A percentile compares a stretch with the other conserved stretches of the same genome.
Conservation (phyloP, 2,888 invertebrate genomes). For the Gari tellinella region DNA sequence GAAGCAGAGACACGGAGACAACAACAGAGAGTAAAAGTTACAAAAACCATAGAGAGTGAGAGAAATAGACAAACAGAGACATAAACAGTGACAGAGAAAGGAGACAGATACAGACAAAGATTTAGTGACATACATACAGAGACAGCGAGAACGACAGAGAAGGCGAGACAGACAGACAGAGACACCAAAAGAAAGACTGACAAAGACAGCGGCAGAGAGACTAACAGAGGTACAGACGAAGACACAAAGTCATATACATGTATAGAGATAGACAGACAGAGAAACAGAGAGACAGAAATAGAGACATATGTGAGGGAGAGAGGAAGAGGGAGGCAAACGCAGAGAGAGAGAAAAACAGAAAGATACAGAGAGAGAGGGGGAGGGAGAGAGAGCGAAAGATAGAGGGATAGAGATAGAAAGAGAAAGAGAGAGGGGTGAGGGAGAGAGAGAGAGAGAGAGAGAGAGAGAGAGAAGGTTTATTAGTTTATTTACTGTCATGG, state of each 20-base stretch:
- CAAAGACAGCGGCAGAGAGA: background rate
- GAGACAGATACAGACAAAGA: background rate
- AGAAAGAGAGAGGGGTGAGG: background rate
- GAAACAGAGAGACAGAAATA: background rate
- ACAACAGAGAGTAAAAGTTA: no score
- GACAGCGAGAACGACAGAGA: background rate
- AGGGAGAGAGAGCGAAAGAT: no score
- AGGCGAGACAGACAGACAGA: background rate
- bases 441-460: constrained; percentile 2
- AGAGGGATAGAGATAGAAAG: no score
- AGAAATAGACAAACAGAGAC: no score
- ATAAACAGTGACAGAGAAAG: background rate
- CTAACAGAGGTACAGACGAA: background rate
- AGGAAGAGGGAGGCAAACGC: no score
- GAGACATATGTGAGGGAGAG: background rate
- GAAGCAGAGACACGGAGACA: background rate
- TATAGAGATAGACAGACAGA: background rate
- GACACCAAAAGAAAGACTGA: background rate
- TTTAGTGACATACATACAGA: background rate
- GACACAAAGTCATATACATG: background rate
- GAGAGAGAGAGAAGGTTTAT: constrained; percentile 1
- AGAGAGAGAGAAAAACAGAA: no score
- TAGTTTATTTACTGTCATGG: no score
- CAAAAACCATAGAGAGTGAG: no score
- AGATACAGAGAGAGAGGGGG: no score